Conservation (phyloP, 2,113 vertebrate genomes). For the Prionailurus bengalensis region DNA sequence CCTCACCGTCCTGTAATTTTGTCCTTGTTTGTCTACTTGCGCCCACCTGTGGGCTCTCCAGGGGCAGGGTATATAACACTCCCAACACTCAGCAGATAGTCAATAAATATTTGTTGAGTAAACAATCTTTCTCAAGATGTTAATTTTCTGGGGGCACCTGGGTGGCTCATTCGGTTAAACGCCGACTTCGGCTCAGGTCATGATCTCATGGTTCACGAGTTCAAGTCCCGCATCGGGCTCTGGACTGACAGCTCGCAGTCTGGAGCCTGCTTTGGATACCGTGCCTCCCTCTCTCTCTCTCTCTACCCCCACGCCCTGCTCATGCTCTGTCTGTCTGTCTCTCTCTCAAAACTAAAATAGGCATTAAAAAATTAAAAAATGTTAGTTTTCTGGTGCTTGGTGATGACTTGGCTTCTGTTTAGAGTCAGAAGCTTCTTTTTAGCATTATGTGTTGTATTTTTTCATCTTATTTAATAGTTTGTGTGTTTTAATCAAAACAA, state of each 20-base stretch:
- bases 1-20: background rate
- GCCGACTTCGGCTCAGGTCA: no score
- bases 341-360: no score
- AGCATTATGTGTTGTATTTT: background rate
- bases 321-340: no score
- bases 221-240: no score
- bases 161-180: no score
- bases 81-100: background rate
- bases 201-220: no score
- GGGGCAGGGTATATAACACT: background rate
- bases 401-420: background rate
- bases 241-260: no score
- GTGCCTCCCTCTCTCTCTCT: no score
- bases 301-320: no score
- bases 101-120: conserved; percentile 40
- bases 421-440: conserved; percentile 51
- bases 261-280: no score
- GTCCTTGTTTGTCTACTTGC: background rate
- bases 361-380: background rate
- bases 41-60: background rate
- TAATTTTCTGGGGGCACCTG: background rate
- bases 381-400: background rate
- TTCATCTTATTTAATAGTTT: background rate
- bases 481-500: conserved; percentile 30
- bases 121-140: conserved; percentile 35